A percentile compares a stretch with the other conserved stretches of the same genome.
Evolutionary conservation across 2,888 invertebrate species (phyloP).

Genomic region (Schrankia costaestrigalis): DNA sequence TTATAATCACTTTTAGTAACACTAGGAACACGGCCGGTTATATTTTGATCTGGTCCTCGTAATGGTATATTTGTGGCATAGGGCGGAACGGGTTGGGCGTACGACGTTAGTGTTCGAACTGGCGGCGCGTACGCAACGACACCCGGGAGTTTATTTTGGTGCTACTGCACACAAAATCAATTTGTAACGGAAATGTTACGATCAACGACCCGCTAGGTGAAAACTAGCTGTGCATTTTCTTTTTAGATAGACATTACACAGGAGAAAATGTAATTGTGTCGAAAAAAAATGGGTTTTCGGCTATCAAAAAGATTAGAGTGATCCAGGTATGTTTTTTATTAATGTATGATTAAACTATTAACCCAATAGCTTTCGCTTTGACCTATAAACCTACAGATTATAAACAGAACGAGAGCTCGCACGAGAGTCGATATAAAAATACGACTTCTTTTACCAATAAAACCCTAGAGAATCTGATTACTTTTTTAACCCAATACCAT

Average conservation of each 20-base stretch:
- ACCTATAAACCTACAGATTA: too few species aligned
- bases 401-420: too few species aligned
- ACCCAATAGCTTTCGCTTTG: too few species aligned
- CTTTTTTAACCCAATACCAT: too few species aligned
- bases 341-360: too few species aligned
- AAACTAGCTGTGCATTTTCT: constrained; percentile 40
- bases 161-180: constrained; percentile 74
- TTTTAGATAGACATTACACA: neutral
- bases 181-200: constrained; percentile 77
- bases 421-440: too few species aligned
- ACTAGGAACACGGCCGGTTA: constrained; percentile 23
- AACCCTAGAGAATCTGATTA: too few species aligned
- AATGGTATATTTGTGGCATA: constrained; percentile 38
- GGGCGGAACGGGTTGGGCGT: constrained; percentile 54
- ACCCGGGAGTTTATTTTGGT: constrained; percentile 78
- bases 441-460: too few species aligned
- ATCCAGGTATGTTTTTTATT: too few species aligned
- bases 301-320: too few species aligned
- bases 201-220: constrained; percentile 73
- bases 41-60: constrained; percentile 30
- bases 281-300: too few species aligned
- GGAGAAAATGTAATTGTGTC: too few species aligned
- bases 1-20: constrained; percentile 31
- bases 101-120: constrained; percentile 48
- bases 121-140: constrained; percentile 59